Conservation (phyloP, 2,888 invertebrate genomes). For the Drosophila crucigera region DNA sequence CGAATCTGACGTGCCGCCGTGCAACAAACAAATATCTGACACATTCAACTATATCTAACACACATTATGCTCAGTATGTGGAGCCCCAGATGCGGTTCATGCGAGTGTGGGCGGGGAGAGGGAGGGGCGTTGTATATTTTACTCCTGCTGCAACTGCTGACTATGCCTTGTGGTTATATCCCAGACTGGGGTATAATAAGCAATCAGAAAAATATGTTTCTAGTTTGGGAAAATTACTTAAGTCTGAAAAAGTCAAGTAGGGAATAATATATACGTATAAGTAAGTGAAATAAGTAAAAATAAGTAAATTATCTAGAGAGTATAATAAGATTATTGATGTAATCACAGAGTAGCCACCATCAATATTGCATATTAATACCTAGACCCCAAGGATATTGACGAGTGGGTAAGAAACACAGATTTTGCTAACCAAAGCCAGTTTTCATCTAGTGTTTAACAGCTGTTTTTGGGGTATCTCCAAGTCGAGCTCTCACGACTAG, state of each 20-base stretch:
- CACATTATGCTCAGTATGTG: conserved; percentile 13
- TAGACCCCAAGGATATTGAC: background rate
- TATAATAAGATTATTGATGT: background rate
- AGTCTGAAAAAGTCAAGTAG: background rate
- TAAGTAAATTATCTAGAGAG: background rate
- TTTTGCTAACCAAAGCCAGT: background rate
- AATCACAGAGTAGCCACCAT: background rate
- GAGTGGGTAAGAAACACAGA: background rate
- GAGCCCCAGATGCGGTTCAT: conserved; percentile 5
- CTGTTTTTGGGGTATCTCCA: background rate
- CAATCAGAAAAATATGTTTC: background rate
- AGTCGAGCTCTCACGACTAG: background rate
- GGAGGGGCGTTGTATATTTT: background rate
- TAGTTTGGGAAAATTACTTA: background rate
- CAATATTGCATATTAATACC: conserved; percentile 4
- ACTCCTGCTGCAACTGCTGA: background rate
- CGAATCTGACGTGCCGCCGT: conserved; percentile 71
- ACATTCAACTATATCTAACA: conserved; percentile 60
- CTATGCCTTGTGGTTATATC: background rate
- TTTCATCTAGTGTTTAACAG: background rate
- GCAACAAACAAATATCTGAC: conserved; percentile 65
- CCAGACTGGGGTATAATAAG: background rate
- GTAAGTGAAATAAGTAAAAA: background rate
- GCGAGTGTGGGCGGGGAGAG: background rate
- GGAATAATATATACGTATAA: background rate